Conservation (phyloP, 64 coral and sea anemone species). For the Trachythela sp. region DNA sequence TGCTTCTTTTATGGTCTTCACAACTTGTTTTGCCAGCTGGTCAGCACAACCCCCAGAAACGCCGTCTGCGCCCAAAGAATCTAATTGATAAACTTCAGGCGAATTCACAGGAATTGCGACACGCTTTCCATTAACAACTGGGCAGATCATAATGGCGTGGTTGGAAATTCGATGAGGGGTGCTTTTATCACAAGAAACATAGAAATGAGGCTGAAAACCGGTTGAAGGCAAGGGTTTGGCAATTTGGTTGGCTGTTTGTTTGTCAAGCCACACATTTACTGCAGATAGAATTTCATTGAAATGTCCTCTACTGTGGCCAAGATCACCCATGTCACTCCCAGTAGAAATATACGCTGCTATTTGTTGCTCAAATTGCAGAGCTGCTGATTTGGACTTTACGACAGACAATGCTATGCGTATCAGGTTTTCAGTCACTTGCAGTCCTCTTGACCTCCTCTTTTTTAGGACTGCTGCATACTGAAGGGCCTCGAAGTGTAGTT, state of each 20-base stretch:
- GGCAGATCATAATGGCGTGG: not conserved
- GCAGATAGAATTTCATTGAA: not conserved
- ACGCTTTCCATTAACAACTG: not conserved
- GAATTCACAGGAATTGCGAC: not conserved
- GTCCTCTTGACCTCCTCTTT: not conserved
- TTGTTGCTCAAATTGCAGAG: not conserved
- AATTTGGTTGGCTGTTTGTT: not conserved
- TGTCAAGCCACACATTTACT: not conserved
- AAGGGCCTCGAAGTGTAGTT: not conserved
- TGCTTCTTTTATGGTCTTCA: not conserved
- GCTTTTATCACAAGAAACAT: not conserved
- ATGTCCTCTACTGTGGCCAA: not conserved
- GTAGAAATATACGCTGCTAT: not conserved
- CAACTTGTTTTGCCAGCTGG: not conserved
- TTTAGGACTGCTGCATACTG: not conserved
- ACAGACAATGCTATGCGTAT: not conserved
- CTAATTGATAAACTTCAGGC: not conserved
- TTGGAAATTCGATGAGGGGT: not conserved
- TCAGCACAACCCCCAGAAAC: not conserved
- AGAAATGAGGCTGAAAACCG: not conserved
- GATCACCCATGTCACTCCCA: not conserved
- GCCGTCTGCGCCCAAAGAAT: not conserved
- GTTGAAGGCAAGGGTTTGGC: not conserved
- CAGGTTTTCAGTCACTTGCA: not conserved
- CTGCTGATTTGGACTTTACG: not conserved